A percentile compares a stretch with the other conserved stretches of the same genome.
Evolutionary conservation across 2,797 vertebrate species (phyloP).

Genomic region (Alca torda): DNA sequence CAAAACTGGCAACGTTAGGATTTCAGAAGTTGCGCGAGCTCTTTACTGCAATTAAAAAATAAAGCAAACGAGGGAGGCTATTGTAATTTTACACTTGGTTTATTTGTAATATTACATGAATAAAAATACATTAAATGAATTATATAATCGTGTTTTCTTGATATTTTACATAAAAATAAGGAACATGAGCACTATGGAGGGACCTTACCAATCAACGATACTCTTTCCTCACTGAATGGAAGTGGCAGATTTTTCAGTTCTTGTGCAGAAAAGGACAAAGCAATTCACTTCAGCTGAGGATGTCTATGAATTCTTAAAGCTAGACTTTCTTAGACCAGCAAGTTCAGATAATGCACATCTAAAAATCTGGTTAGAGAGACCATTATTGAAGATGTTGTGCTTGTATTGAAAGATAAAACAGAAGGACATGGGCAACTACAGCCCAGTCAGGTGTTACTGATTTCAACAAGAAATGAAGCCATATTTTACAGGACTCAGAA

Average conservation of each 20-base stretch:
- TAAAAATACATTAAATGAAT: not conserved
- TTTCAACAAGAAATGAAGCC: not conserved
- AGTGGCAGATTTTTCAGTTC: not conserved
- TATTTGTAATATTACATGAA: not conserved
- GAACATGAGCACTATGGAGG: not conserved
- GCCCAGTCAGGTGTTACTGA: not conserved
- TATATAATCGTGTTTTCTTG: not conserved
- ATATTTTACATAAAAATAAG: not conserved
- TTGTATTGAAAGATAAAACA: not conserved
- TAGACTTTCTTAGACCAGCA: not conserved
- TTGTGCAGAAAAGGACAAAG: not conserved
- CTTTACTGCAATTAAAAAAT: not conserved
- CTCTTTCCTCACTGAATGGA: not conserved
- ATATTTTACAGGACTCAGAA: not conserved
- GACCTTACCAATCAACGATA: not conserved
- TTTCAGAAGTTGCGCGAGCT: not conserved
- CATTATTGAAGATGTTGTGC: not conserved
- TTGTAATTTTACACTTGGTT: not conserved
- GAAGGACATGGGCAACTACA: not conserved
- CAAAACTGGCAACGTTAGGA: not conserved
- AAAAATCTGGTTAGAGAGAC: not conserved
- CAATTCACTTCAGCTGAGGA: not conserved
- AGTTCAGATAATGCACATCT: not conserved
- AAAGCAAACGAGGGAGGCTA: not conserved
- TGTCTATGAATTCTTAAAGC: not conserved